Evolutionary conservation across 2,888 invertebrate genomes (phyloP).

Genomic region (Lepeophtheirus nordmannii): DNA sequence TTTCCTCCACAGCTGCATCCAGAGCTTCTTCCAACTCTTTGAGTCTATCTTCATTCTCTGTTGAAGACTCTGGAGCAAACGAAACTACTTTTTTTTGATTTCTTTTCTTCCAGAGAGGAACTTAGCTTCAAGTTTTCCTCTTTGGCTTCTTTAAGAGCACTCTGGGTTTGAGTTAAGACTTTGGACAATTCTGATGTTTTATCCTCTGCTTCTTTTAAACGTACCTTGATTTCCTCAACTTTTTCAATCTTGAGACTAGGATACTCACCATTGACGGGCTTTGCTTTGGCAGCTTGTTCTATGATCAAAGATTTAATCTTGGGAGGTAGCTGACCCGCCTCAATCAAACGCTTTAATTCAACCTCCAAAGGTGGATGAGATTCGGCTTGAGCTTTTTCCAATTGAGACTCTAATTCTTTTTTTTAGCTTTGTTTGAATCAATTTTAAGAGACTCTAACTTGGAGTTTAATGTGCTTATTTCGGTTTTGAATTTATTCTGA

Average conservation of each 20-base stretch:
- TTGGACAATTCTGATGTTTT: background rate
- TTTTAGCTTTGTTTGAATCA: background rate
- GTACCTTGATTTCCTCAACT: background rate
- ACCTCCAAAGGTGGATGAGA: background rate
- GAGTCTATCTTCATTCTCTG: background rate
- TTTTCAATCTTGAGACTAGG: background rate
- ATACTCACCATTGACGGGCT: background rate
- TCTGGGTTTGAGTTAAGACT: background rate
- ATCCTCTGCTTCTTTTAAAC: background rate
- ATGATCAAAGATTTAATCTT: background rate
- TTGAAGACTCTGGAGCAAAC: conserved; percentile 14
- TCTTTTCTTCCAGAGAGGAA: background rate
- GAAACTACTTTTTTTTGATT: conserved; percentile 18
- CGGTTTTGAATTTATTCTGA: background rate
- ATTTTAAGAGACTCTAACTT: background rate
- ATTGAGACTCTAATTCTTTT: background rate
- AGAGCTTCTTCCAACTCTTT: conserved; percentile 34
- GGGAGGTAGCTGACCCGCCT: background rate
- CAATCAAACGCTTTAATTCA: background rate
- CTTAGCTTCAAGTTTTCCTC: background rate
- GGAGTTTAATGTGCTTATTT: too few relatives aligned
- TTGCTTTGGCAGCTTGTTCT: background rate
- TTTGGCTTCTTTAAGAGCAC: background rate
- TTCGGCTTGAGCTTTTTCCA: background rate
- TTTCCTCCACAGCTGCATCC: conserved; percentile 46